A percentile compares a stretch with the other conserved stretches of the same genome.
Evolutionary conservation across 2,888 invertebrate genomes (phyloP).

Genomic region (Quadriops clusia): DNA sequence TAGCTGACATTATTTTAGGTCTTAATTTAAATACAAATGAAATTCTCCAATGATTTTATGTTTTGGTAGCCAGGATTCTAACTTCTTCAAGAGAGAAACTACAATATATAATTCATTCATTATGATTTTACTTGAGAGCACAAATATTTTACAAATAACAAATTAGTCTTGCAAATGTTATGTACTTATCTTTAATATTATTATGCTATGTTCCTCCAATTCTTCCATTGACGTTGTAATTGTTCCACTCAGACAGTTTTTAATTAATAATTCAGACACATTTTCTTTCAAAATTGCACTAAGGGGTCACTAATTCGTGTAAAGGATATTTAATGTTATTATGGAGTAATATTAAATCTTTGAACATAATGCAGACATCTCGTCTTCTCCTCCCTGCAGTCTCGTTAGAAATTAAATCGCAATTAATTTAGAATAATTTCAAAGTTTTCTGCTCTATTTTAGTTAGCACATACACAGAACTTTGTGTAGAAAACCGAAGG

Average conservation of each 20-base stretch:
- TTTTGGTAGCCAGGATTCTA: too few relatives aligned
- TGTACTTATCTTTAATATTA: slow-evolving; percentile 54
- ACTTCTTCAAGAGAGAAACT: slow-evolving; percentile 63
- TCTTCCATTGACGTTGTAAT: slow-evolving; percentile 66
- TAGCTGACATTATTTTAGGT: too few relatives aligned
- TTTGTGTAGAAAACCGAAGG: too few relatives aligned
- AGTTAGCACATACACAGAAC: too few relatives aligned
- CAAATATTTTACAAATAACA: slow-evolving; percentile 46
- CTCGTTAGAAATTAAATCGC: too few relatives aligned
- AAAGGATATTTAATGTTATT: slow-evolving; percentile 43
- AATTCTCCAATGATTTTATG: too few relatives aligned
- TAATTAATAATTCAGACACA: slow-evolving; percentile 53
- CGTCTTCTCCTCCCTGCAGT: too few relatives aligned
- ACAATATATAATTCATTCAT: slow-evolving; percentile 60
- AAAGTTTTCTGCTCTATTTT: too few relatives aligned
- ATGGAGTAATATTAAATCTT: slow-evolving; percentile 46
- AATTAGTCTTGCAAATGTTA: slow-evolving; percentile 54
- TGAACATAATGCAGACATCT: too few relatives aligned
- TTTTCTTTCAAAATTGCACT: slow-evolving; percentile 44
- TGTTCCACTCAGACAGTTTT: slow-evolving; percentile 61
- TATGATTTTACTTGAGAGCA: slow-evolving; percentile 44
- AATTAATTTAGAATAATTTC: too few relatives aligned
- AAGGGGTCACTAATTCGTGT: slow-evolving; percentile 34
- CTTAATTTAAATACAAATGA: too few relatives aligned
- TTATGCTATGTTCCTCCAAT: slow-evolving; percentile 47